Evolutionary conservation across 2,113 vertebrate species (phyloP).

Genomic region (Taxidea taxus): DNA sequence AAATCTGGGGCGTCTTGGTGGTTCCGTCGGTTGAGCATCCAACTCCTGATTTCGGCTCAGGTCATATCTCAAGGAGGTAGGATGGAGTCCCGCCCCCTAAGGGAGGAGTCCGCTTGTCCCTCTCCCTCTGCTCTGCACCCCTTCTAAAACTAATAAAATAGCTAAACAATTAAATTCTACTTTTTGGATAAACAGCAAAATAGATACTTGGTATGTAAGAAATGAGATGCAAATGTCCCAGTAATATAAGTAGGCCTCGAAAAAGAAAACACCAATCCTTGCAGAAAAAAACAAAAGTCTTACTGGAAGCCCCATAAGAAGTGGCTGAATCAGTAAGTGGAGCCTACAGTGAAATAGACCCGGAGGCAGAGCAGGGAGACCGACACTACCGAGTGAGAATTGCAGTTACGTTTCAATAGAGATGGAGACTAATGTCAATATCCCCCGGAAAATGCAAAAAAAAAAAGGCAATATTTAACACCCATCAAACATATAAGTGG

Average conservation of each 20-base stretch:
- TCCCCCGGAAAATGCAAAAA: not conserved
- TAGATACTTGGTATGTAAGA: not conserved
- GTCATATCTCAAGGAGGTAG: not conserved
- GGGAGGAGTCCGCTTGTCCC: not conserved
- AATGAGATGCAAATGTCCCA: not conserved
- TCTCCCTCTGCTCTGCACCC: not conserved
- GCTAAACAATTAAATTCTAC: not conserved
- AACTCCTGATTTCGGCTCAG: not conserved
- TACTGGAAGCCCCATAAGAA: not conserved
- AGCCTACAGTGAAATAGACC: not conserved
- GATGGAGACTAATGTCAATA: not conserved
- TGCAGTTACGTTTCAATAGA: not conserved
- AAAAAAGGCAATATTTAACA: not conserved
- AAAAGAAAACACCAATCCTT: not conserved
- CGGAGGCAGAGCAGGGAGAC: not conserved
- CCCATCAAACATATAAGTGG: not conserved
- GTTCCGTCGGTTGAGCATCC: not conserved
- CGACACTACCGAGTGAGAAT: not conserved
- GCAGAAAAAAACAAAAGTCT: not conserved
- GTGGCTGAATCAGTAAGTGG: not conserved
- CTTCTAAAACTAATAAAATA: not conserved
- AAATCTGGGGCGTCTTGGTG: not conserved
- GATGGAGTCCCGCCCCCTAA: not conserved
- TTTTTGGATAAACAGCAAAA: conserved; percentile 1
- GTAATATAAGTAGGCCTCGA: not conserved